phyloP scores from a whole-genome alignment of 1,140 invertebrate species.

The Drosophila athabasca region DNA sequence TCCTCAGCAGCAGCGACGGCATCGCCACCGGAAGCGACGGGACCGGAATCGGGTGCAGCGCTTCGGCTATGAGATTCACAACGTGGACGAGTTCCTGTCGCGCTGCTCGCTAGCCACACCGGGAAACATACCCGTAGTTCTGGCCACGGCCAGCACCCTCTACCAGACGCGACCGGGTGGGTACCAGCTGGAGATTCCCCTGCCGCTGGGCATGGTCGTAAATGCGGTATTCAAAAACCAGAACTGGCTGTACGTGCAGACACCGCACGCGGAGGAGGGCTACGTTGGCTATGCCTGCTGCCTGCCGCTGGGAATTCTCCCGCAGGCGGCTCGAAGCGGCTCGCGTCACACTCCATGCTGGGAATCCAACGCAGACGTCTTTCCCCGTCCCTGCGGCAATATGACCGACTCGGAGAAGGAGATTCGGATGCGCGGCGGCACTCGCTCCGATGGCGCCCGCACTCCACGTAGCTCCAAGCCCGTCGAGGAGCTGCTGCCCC shows the following conservation, averaged over 20 bases:
- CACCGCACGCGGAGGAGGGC: slow-evolving; percentile 90
- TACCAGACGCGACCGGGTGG: slow-evolving; percentile 89
- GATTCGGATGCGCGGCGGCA: slow-evolving; percentile 84
- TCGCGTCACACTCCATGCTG: slow-evolving; percentile 87
- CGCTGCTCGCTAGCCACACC: slow-evolving; percentile 85
- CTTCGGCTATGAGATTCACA: slow-evolving; percentile 90
- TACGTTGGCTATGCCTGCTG: slow-evolving; percentile 91
- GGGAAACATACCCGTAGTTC: slow-evolving; percentile 91
- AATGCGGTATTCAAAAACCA: slow-evolving; percentile 93
- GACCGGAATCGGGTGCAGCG: slow-evolving; percentile 84
- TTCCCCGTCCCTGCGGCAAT: slow-evolving; percentile 89
- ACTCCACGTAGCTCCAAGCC: slow-evolving; percentile 79
- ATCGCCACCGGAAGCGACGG: slow-evolving; percentile 85
- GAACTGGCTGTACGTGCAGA: slow-evolving; percentile 92
- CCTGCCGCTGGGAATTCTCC: slow-evolving; percentile 89
- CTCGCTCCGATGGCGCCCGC: slow-evolving; percentile 85
- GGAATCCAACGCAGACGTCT: slow-evolving; percentile 91
- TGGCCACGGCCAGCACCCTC: slow-evolving; percentile 89
- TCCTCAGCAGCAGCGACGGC: slow-evolving; percentile 61
- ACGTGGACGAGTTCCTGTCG: slow-evolving; percentile 89
- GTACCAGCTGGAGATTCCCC: slow-evolving; percentile 87
- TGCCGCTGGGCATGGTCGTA: slow-evolving; percentile 92
- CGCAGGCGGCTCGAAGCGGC: slow-evolving; percentile 59
- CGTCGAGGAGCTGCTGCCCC: slow-evolving; percentile 77
- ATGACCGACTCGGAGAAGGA: slow-evolving; percentile 90